phyloP scores from a whole-genome alignment of 2,888 invertebrate genomes.

The Synanthedon tipuliformis region DNA sequence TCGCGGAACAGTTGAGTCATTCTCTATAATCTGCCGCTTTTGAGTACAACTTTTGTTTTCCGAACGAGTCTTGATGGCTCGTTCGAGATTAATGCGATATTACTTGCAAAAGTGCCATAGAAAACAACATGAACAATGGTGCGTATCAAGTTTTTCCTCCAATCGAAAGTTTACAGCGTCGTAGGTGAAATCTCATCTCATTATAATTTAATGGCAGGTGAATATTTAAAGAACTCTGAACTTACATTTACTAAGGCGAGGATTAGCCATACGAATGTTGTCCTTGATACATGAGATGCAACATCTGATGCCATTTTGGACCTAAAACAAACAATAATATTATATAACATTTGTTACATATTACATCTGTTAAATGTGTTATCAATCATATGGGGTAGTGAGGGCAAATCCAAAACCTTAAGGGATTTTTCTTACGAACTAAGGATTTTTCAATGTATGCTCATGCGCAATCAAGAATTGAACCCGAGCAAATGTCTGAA shows the following conservation, averaged over 20 bases:
- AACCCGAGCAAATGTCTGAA: too few relatives aligned
- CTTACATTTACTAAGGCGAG: constrained; percentile 58
- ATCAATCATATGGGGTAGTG: too few relatives aligned
- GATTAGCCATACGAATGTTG: constrained; percentile 49
- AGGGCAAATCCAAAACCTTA: too few relatives aligned
- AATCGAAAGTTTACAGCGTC: background rate
- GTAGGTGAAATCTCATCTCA: background rate
- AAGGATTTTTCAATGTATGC: too few relatives aligned
- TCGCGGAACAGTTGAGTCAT: background rate
- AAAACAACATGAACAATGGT: background rate
- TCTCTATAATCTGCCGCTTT: background rate
- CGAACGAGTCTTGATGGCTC: background rate
- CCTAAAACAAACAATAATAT: constrained; percentile 28
- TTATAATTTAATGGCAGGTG: background rate
- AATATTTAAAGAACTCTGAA: constrained; percentile 8
- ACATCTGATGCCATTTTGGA: constrained; percentile 58
- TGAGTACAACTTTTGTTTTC: background rate
- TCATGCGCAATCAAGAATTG: too few relatives aligned
- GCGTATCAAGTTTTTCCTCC: background rate
- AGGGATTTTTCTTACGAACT: too few relatives aligned
- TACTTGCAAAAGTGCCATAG: background rate
- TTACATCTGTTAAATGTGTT: too few relatives aligned
- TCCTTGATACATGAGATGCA: constrained; percentile 50
- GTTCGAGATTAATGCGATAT: background rate
- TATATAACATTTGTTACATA: too few relatives aligned